phyloP scores from a whole-genome alignment of 53 echinoderm and acorn worm genomes.

The Temnopleurus reevesii region DNA sequence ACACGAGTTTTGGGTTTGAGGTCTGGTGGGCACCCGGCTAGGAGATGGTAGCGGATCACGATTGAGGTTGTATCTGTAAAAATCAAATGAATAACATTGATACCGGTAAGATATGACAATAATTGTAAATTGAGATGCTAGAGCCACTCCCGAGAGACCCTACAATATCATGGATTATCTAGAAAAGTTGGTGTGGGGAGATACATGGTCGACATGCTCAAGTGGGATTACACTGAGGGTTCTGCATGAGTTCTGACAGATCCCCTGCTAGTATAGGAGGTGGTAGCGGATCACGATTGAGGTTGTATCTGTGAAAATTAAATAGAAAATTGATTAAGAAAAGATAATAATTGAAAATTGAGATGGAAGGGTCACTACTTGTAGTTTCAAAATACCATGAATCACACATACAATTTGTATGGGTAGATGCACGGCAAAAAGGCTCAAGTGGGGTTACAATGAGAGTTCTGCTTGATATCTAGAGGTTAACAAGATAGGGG shows the following conservation, averaged over 20 bases:
- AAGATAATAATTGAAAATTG: not conserved
- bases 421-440: too few species aligned
- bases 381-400: not conserved
- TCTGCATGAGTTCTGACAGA: not conserved
- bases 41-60: conserved; percentile 17
- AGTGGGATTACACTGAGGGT: too few species aligned
- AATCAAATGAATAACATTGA: not conserved
- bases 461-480: not conserved
- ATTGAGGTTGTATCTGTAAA: conserved; percentile 10
- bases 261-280: not conserved
- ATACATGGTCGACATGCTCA: too few species aligned
- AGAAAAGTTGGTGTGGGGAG: too few species aligned
- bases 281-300: conserved; percentile 23
- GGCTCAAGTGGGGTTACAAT: too few species aligned
- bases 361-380: too few species aligned
- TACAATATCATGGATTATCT: not conserved
- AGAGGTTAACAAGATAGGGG: not conserved
- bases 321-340: not conserved
- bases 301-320: not conserved
- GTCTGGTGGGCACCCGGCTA: not conserved
- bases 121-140: not conserved
- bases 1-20: not conserved
- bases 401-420: too few species aligned
- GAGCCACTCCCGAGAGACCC: too few species aligned
- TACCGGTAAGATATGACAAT: not conserved